Evolutionary conservation across 2,888 invertebrate genomes (phyloP).

Genomic region (Rhamnusium bicolor): DNA sequence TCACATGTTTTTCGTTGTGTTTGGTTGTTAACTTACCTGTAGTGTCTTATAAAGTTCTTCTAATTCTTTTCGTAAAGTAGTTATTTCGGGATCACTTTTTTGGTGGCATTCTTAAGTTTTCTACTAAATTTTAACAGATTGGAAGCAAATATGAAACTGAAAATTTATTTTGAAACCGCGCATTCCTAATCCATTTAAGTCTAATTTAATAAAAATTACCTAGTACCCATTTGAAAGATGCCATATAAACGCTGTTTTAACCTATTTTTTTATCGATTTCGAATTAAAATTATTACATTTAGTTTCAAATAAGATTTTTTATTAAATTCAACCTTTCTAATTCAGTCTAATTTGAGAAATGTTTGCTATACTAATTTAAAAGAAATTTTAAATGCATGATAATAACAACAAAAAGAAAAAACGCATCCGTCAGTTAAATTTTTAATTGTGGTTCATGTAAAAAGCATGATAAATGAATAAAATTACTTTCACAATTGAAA

Average conservation of each 20-base stretch:
- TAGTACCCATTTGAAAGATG: conserved; percentile 43
- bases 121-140: not conserved
- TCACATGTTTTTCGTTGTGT: not conserved
- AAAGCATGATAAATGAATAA: not conserved
- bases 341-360: not conserved
- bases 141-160: conserved; percentile 41
- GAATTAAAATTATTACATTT: not conserved
- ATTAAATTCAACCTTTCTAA: not conserved
- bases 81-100: conserved; percentile 89
- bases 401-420: conserved; percentile 1
- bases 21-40: conserved; percentile 76
- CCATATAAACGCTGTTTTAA: conserved; percentile 57
- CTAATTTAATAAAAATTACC: conserved; percentile 55
- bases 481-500: conserved; percentile 17
- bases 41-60: conserved; percentile 85
- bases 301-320: not conserved
- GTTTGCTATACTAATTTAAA: not conserved
- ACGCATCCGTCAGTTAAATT: conserved; percentile 1
- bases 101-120: conserved; percentile 76
- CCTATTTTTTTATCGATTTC: conserved; percentile 56
- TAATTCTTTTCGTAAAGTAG: conserved; percentile 85
- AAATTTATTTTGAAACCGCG: conserved; percentile 6
- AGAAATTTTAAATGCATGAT: not conserved
- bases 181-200: conserved; percentile 53
- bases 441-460: conserved; percentile 4